These are phyloP conservation scores for Ormyrus labotus DNA, from an alignment of 2,888 invertebrate species.

Conservation along the genomic window DNA sequence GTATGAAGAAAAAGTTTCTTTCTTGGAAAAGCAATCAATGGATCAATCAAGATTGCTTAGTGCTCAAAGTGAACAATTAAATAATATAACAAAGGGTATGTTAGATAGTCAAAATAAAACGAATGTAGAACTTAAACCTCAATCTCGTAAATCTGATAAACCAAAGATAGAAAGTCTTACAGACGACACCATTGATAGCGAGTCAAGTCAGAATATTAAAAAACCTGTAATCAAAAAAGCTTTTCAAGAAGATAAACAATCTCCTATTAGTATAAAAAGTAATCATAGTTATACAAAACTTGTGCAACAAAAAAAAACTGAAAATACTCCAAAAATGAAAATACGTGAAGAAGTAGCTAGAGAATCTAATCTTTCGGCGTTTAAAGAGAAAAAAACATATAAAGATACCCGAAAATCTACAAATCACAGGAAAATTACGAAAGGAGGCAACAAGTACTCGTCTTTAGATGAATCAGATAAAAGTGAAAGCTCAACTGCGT, in stretches of 20 bases:
- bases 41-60: conserved; percentile 65
- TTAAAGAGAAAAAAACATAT: conserved; percentile 25
- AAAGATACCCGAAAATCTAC: not conserved
- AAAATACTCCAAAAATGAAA: conserved; percentile 15
- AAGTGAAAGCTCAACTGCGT: conserved; percentile 56
- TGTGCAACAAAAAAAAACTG: conserved; percentile 9
- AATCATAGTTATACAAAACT: conserved; percentile 23
- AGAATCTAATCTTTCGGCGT: conserved; percentile 29
- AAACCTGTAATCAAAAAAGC: conserved; percentile 6
- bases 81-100: conserved; percentile 47
- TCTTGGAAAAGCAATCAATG: conserved; percentile 65
- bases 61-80: conserved; percentile 66
- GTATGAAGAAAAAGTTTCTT: conserved; percentile 68
- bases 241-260: conserved; percentile 1
- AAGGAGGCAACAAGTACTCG: conserved; percentile 38
- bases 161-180: conserved; percentile 15
- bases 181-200: conserved; percentile 41
- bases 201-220: conserved; percentile 55
- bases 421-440: conserved; percentile 27
- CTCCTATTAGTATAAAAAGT: conserved; percentile 13
- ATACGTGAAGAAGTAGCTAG: conserved; percentile 37
- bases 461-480: conserved; percentile 58
- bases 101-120: conserved; percentile 35
- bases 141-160: conserved; percentile 6
- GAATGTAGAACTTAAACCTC: not conserved